Conservation (phyloP, 2,888 invertebrate species). For the Tubiluchus corallicola region DNA sequence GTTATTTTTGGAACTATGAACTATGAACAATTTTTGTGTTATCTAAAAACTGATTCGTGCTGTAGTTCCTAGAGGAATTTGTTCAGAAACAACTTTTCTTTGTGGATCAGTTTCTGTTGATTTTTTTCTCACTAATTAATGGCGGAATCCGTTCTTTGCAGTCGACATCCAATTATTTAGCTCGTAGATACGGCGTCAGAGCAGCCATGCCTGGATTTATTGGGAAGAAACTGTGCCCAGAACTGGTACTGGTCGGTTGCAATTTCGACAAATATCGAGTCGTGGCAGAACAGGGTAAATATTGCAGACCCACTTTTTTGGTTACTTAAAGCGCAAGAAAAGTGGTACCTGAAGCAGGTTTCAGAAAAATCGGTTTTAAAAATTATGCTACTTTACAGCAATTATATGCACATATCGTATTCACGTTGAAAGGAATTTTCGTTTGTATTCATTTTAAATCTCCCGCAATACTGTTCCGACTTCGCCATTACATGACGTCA, state of each 20-base stretch:
- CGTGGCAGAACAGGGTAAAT: conserved; percentile 21
- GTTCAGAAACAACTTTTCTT: not conserved
- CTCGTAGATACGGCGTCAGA: conserved; percentile 38
- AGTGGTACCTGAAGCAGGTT: no score
- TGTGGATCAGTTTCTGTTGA: not conserved
- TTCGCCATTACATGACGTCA: no score
- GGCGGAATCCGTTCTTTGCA: conserved; percentile 18
- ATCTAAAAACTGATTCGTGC: no score
- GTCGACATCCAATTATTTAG: conserved; percentile 40
- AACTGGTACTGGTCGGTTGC: conserved; percentile 34
- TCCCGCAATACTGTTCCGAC: no score
- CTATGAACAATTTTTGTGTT: no score
- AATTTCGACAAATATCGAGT: conserved; percentile 35
- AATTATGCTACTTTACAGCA: no score
- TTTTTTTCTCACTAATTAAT: not conserved
- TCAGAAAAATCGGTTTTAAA: no score
- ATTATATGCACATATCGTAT: no score
- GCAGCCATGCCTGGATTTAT: conserved; percentile 44
- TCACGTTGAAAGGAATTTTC: no score
- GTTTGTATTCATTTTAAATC: no score
- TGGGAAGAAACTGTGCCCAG: conserved; percentile 38
- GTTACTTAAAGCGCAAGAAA: not conserved
- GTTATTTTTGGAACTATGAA: no score
- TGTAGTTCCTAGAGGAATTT: not conserved
- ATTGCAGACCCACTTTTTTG: conserved; percentile 6